Base-by-base conservation (phyloP, 2,888 invertebrate species). In the Allolobophora icterica region DNA sequence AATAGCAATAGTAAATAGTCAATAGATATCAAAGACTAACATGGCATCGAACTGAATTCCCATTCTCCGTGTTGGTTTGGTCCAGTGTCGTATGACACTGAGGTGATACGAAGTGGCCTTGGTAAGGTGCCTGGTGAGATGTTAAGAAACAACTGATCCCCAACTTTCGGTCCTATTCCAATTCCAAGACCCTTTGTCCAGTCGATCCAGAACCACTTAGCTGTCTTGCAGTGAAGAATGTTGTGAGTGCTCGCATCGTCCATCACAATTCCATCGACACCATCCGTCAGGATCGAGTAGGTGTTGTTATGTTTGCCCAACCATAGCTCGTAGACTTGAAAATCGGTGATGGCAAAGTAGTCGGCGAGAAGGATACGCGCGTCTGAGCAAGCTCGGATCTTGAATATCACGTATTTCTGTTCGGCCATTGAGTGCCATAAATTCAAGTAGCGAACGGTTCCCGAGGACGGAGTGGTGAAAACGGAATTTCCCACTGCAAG, bases 261-360 rank as follows among this genome's bases (percentile, higher is more conserved):
- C 38, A 91, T 42, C n/a, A 58, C 0, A 42, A 42, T 42, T 40
- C 91, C 91, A 19, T 91, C 45, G 52, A 90, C 38, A 8, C 71
- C 52, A 24, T 71, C 35, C 24, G 52, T 58, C 19, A 91, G 40
- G n/a, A 83, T n/a, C 21, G 83, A 38, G 34, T 24, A 30, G 24
- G 84, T 91, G 91, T 91, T 91, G n/a, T 40, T 35, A 34, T 40
- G 17, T n/a, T 87, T 87, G 4, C 91, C 91, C 42, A 91, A 34
- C 84, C 52, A 58, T 13, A 91, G 1, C n/a, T 91, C 91, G 71
- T 91, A 91, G 17, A 84, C 89, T 8, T 89, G 35, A 24, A 24
- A 38, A n/a, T 91, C 91, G n/a, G 1, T 91, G 35, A 84, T 52
- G 15, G 38, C 89, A 24, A 84, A 84, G 87, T 84, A 90, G n/a